Conservation (phyloP, 2,113 vertebrate species). For the Bostrychus sinensis region DNA sequence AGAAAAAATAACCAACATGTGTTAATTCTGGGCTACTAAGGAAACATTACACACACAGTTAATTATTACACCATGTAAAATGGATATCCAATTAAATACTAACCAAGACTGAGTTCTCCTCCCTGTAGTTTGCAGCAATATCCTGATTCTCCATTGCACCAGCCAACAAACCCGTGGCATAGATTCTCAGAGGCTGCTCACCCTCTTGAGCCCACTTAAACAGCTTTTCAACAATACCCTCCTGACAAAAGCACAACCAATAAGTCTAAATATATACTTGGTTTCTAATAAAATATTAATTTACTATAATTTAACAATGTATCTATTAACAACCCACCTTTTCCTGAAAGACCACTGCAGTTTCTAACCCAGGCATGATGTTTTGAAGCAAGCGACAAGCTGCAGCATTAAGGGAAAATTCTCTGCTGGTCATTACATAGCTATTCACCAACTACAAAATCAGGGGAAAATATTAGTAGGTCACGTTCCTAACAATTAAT, state of each 20-base stretch:
- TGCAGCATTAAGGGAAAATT: conserved; percentile 90
- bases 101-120: conserved; percentile 97
- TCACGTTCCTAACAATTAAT: background rate
- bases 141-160: conserved; percentile 99
- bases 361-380: conserved; percentile 98
- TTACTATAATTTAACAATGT: background rate
- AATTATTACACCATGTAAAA: background rate
- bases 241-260: conserved; percentile 72
- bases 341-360: conserved; percentile 83
- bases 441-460: conserved; percentile 90
- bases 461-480: background rate
- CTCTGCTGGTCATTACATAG: conserved; percentile 98
- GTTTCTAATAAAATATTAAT: background rate
- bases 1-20: background rate
- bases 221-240: conserved; percentile 96
- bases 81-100: conserved; percentile 37
- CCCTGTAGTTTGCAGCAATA: conserved; percentile 97
- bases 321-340: conserved; percentile 38
- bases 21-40: too few relatives aligned
- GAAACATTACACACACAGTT: background rate
- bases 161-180: conserved; percentile 93
- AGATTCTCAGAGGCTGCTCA: conserved; percentile 93
- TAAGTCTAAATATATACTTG: background rate
- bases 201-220: conserved; percentile 98
- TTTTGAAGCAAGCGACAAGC: conserved; percentile 95